Evolutionary conservation across 2,113 vertebrate species (phyloP), one percentile per base, ranked within the genome.

Genomic region (Neogale vison): DNA sequence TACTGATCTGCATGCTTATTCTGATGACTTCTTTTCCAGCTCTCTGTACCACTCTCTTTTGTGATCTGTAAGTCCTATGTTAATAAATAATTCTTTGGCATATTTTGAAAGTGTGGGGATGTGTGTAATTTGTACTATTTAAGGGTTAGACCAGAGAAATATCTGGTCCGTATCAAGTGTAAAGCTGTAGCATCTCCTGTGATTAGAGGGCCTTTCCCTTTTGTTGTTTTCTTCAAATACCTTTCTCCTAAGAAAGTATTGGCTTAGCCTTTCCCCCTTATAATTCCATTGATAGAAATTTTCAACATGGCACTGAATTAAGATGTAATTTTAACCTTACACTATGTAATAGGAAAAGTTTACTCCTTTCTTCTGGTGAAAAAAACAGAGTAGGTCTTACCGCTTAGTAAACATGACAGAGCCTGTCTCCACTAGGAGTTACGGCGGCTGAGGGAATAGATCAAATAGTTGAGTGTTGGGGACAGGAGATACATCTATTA

Each of bases 61-160:
- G 99, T 99, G 99, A 99, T 98, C 99, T 99, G 99, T 99, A 99
- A 99, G 99, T 99, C 99, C 99, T 99, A 99, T 99, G 98, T 99
- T 99, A 99, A 99, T 99, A 99, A 99, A 99, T 99, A 99, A 99
- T 99, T 99, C 98, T 99, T 99, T 99, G 99, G 99, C 99, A 99
- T 99, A 99, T 99, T 99, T 99, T 99, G 99, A 99, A 99, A 98
- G 99, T 97, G 98, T 99, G 99, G 99, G 99, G 98, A 98, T 98
- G 99, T 99, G 99, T 99, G 98, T 99, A 98, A 98, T 99, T 99
- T 99, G 97, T 99, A 93, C 88, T 98, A 96, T 96, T 89, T 71
- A 67, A 98, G 97, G 81, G 26, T 96, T 87, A 98, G 97, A 97
- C 94, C 92, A 97, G 97, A 98, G 93, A 55, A 97, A 65, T 86